These are phyloP conservation scores for Gryllus bimaculatus DNA, from an alignment of 1,140 invertebrate species.

Conservation along the genomic window DNA sequence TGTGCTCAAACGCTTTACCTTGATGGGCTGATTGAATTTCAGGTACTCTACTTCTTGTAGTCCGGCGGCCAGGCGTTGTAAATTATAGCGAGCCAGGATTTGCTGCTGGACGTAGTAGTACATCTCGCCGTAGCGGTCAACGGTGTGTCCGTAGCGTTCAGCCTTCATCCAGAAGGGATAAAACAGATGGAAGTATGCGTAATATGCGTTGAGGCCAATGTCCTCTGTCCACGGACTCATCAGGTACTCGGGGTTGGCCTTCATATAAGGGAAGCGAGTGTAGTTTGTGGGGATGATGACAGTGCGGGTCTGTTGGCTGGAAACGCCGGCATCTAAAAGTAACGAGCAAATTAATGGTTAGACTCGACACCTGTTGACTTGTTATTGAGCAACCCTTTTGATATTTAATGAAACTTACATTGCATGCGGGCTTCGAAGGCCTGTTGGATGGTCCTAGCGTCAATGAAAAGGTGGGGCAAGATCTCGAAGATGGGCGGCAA, in stretches of 20 bases:
- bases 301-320: conserved; percentile 11
- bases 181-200: conserved; percentile 52
- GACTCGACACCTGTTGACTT: not conserved
- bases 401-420: not conserved
- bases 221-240: conserved; percentile 68
- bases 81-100: conserved; percentile 51
- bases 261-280: conserved; percentile 38
- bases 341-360: not conserved
- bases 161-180: conserved; percentile 53
- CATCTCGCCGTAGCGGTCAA: conserved; percentile 49
- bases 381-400: not conserved
- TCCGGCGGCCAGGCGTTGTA: conserved; percentile 55
- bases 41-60: conserved; percentile 48
- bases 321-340: not conserved
- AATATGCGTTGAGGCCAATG: conserved; percentile 54
- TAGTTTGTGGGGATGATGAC: conserved; percentile 17
- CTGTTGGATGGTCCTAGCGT: conserved; percentile 45
- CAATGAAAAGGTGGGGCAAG: conserved; percentile 52
- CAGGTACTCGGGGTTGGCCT: conserved; percentile 42
- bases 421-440: conserved; percentile 35
- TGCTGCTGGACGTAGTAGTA: conserved; percentile 51
- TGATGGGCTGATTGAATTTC: conserved; percentile 40
- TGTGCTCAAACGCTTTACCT: conserved; percentile 26
- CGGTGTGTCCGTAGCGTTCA: conserved; percentile 37
- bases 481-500: conserved; percentile 57